These are phyloP conservation scores for Mycteria americana DNA, from an alignment of 2,797 vertebrate genomes.

Conservation along the genomic window DNA sequence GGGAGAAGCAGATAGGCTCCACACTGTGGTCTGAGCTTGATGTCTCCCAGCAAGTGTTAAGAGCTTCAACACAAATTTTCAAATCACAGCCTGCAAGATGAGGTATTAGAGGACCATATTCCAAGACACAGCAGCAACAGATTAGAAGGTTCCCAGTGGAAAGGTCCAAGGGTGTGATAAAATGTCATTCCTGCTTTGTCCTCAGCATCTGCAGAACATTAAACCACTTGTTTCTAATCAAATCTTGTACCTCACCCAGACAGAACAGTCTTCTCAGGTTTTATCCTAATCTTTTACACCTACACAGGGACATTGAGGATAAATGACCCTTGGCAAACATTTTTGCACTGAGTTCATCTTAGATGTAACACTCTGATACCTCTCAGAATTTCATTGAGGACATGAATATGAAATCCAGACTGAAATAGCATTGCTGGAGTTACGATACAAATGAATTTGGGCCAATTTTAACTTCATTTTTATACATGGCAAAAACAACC, in stretches of 20 bases:
- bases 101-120: background rate
- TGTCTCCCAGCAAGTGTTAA: background rate
- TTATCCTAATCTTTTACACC: background rate
- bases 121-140: background rate
- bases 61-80: background rate
- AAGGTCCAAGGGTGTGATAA: background rate
- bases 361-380: background rate
- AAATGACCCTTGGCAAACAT: background rate
- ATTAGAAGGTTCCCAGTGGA: background rate
- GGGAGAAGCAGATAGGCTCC: background rate
- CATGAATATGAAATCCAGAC: background rate
- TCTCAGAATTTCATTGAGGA: background rate
- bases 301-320: background rate
- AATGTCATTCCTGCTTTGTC: background rate
- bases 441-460: background rate
- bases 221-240: background rate
- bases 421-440: background rate
- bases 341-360: background rate
- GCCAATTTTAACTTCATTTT: background rate
- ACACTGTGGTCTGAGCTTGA: background rate
- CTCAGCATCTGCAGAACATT: background rate
- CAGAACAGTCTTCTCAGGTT: background rate
- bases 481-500: background rate
- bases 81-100: background rate
- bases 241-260: background rate